Base-by-base conservation (phyloP, 2,888 invertebrate genomes). In the Brachylomia viminalis region DNA sequence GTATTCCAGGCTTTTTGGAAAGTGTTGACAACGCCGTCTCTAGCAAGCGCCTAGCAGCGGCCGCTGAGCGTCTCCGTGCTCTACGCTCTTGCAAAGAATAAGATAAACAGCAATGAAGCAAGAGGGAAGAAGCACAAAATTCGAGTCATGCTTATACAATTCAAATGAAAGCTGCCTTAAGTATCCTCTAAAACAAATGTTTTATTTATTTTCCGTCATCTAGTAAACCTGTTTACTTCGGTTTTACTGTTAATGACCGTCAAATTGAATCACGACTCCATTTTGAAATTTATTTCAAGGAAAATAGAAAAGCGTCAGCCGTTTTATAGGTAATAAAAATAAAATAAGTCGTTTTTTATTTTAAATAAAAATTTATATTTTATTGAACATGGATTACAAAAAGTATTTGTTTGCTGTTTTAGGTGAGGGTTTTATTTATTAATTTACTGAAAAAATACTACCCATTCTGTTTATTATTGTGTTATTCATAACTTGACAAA, bases 381-480 rank as follows among this genome's bases (percentile, higher is more conserved):
- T 70, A 73, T 70, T 79, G 59, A 64, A 65, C 62, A 87, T 87
- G 87, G 65, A 77, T 82, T 84, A 58, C 71, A 75, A 59, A 70
- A 86, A 77, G 49, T 72, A 62, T 82, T 80, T 76, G 56, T 56
- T 87, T 70, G 65, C 77, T 64, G 64, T 87, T 80, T 83, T 85
- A 27, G 86, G 91, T 91, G 83, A 87, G 88, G 38, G 54, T 30
- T 75, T 73, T 73, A 68, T 80, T 75, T 65, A 38, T 74, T 27
- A n/a, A 66, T 77, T 59, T n/a, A 23, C 11, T 30, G n/a, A 30
- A 69, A 47, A 23, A 30, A 27, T 4, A 59, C n/a, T n/a, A 49
- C 20, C 17, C 2, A 30, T 56, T 10, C 5, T 0, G 38, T 47
- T 49, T 23, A 52, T 11, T 67, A 52, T 6, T 65, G 0, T 52